These are phyloP conservation scores for Tipula confusa DNA, from an alignment of 2,888 invertebrate species.

Conservation along the genomic window DNA sequence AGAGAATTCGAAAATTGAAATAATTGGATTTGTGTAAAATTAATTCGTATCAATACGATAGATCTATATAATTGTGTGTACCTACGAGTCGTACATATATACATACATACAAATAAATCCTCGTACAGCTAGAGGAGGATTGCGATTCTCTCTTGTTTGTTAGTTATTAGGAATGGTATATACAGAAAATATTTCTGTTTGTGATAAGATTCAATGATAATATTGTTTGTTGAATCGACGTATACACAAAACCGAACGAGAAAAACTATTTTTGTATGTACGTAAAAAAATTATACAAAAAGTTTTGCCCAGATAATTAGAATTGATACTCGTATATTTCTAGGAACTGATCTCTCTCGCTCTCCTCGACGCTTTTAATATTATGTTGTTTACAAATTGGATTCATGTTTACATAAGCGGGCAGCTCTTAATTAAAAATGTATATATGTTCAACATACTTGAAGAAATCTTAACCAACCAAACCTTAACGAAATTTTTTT, in stretches of 20 bases:
- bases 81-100: background rate
- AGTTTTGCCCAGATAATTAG: background rate
- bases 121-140: conserved; percentile 1
- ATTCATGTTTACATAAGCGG: background rate
- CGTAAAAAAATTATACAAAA: background rate
- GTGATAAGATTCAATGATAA: conserved; percentile 9
- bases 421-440: background rate
- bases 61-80: background rate
- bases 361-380: too few relatives aligned
- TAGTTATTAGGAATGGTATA: conserved; percentile 25
- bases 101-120: background rate
- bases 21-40: conserved; percentile 25
- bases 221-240: background rate
- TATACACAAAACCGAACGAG: background rate
- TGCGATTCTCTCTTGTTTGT: background rate
- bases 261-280: background rate
- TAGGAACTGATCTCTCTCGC: background rate
- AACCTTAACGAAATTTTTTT: background rate
- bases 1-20: conserved; percentile 25
- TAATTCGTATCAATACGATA: conserved; percentile 7
- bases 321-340: conserved; percentile 3
- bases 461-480: background rate
- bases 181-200: conserved; percentile 14
- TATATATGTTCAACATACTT: background rate
- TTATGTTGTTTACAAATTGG: background rate